Percentiles rank a stretch among this genome's conserved stretches.
phyloP scores from a whole-genome alignment of 2,888 invertebrate species.

The Scaptomyza tumidula region DNA sequence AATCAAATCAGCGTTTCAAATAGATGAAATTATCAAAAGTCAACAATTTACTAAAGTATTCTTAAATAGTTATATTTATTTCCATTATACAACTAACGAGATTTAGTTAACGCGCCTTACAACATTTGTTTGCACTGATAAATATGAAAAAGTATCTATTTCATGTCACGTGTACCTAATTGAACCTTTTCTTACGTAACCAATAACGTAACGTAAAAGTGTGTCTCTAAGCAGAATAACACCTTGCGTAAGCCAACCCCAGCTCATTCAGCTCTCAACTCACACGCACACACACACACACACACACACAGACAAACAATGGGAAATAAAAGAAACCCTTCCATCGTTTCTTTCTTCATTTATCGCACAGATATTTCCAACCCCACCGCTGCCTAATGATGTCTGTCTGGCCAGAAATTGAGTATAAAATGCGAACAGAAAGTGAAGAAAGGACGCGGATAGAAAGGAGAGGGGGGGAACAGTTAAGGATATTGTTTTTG shows the following conservation, averaged over 20 bases:
- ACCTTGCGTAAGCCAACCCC: slow-evolving; percentile 13
- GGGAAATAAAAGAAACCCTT: neutral
- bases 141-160: neutral
- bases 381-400: slow-evolving; percentile 47
- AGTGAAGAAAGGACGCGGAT: neutral
- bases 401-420: slow-evolving; percentile 37
- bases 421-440: neutral
- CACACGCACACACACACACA: neutral
- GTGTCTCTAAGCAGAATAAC: neutral
- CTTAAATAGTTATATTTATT: too few relatives aligned
- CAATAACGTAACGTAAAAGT: neutral
- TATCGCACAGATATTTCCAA: slow-evolving; percentile 7
- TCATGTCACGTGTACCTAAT: neutral
- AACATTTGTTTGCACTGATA: too few relatives aligned
- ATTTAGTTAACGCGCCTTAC: too few relatives aligned
- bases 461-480: neutral
- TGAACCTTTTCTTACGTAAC: neutral
- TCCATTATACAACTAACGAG: too few relatives aligned
- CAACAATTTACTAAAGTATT: too few relatives aligned
- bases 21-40: too few relatives aligned
- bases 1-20: too few relatives aligned
- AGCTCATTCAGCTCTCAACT: too few relatives aligned
- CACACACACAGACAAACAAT: neutral
- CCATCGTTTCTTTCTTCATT: neutral
- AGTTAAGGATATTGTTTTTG: slow-evolving; percentile 52